These are phyloP conservation scores for Acronicta alni DNA, from an alignment of 2,888 invertebrate genomes.

Conservation along the genomic window DNA sequence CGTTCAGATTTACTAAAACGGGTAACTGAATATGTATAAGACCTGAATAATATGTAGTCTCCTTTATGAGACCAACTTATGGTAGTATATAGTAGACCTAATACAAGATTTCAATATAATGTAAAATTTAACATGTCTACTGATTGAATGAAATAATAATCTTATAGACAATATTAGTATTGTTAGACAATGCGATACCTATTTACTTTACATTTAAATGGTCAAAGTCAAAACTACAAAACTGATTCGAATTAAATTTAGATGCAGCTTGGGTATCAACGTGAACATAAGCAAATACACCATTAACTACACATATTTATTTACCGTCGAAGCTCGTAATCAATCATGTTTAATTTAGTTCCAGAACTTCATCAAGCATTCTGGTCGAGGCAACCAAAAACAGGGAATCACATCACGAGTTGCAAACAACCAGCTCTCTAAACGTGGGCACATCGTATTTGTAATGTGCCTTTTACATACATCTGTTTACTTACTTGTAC, in stretches of 20 bases:
- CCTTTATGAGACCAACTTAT: too few species aligned
- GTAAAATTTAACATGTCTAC: too few species aligned
- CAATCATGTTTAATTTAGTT: constrained; percentile 57
- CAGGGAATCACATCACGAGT: constrained; percentile 58
- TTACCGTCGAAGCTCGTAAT: constrained; percentile 36
- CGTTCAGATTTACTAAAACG: constrained; percentile 11
- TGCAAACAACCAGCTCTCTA: constrained; percentile 49
- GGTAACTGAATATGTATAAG: constrained; percentile 41
- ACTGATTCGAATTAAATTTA: background rate
- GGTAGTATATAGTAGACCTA: too few species aligned
- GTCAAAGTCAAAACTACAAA: background rate
- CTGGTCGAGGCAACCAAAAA: constrained; percentile 50
- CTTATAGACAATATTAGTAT: too few species aligned
- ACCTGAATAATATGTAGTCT: too few species aligned
- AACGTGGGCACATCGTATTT: constrained; percentile 17
- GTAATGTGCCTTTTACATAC: constrained; percentile 15
- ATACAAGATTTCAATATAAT: too few species aligned
- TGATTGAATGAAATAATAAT: too few species aligned
- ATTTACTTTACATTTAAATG: background rate
- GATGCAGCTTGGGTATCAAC: constrained; percentile 4
- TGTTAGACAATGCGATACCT: too few species aligned
- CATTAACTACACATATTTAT: constrained; percentile 5
- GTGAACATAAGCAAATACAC: constrained; percentile 15
- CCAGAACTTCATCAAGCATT: constrained; percentile 60
- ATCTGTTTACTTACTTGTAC: constrained; percentile 59